Percentiles rank a stretch among this genome's conserved stretches.
These are phyloP conservation scores for Heliocidaris tuberculata DNA, from an alignment of 35 echinoderm and acorn worm species.

Conservation along the genomic window DNA sequence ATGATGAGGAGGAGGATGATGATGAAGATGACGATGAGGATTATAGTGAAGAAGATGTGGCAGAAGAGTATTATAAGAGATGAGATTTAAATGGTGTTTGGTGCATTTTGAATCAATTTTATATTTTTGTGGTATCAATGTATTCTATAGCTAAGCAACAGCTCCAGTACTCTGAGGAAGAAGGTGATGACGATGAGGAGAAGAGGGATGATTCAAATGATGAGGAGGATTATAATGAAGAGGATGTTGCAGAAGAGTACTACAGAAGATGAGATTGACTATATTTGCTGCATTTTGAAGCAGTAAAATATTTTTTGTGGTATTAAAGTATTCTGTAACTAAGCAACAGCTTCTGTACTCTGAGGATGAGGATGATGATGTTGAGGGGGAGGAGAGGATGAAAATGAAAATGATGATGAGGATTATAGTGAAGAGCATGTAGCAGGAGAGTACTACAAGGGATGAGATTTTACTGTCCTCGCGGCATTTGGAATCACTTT, in stretches of 20 bases:
- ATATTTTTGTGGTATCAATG: neutral
- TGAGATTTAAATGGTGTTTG: neutral
- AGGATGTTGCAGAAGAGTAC: conserved; percentile 52
- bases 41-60: conserved; percentile 62
- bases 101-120: neutral
- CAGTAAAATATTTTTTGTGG: neutral
- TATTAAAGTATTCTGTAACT: neutral
- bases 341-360: conserved; percentile 36
- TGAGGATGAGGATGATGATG: conserved; percentile 64
- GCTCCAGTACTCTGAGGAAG: conserved; percentile 51
- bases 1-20: conserved; percentile 70
- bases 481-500: too few species aligned
- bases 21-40: conserved; percentile 73
- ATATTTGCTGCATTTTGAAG: neutral
- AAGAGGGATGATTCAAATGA: conserved; percentile 68
- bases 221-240: conserved; percentile 64
- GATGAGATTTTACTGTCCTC: too few species aligned
- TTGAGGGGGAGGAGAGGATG: conserved; percentile 67
- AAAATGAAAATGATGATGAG: too few species aligned
- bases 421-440: conserved; percentile 64
- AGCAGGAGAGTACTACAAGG: conserved; percentile 29
- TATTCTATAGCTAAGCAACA: neutral
- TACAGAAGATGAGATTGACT: conserved; percentile 40
- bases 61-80: conserved; percentile 44
- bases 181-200: conserved; percentile 70